Percentiles rank a stretch among this genome's conserved stretches.
phyloP scores from a whole-genome alignment of 1,140 invertebrate genomes.

The Episyrphus balteatus region DNA sequence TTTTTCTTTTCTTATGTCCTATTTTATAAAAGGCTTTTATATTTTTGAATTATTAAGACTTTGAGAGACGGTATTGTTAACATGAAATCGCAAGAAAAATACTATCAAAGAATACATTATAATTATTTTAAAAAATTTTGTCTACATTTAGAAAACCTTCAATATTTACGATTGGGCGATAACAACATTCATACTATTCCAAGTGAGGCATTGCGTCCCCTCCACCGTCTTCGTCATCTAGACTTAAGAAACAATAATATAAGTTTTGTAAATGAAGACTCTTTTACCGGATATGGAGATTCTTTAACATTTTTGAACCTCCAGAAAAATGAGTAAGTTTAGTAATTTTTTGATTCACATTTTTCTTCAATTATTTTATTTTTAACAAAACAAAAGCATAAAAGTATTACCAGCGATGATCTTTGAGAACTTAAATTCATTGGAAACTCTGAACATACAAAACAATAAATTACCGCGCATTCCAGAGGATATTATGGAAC shows the following conservation, averaged over 20 bases:
- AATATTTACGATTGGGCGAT: conserved; percentile 75
- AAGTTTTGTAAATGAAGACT: conserved; percentile 65
- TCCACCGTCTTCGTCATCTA: conserved; percentile 76
- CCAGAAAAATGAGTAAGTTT: conserved; percentile 77
- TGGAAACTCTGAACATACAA: conserved; percentile 76
- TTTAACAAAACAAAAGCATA: conserved; percentile 47
- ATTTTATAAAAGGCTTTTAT: no score
- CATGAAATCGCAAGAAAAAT: no score
- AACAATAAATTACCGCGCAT: conserved; percentile 76
- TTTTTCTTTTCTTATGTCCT: no score
- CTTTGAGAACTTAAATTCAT: conserved; percentile 76
- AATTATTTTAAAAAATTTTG: conserved; percentile 1
- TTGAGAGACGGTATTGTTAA: no score
- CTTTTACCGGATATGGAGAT: conserved; percentile 81
- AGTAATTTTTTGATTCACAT: background rate
- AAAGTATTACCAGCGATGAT: conserved; percentile 62
- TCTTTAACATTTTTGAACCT: conserved; percentile 83
- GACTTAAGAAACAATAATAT: conserved; percentile 83
- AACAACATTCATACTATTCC: conserved; percentile 75
- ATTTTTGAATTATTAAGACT: no score
- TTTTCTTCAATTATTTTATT: conserved; percentile 1
- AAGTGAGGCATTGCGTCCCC: conserved; percentile 61
- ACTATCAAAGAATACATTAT: no score
- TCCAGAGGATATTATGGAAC: conserved; percentile 77
- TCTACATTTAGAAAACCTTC: conserved; percentile 64